Conservation (phyloP, 2,113 vertebrate species). For the Dendropsophus ebraccatus region DNA sequence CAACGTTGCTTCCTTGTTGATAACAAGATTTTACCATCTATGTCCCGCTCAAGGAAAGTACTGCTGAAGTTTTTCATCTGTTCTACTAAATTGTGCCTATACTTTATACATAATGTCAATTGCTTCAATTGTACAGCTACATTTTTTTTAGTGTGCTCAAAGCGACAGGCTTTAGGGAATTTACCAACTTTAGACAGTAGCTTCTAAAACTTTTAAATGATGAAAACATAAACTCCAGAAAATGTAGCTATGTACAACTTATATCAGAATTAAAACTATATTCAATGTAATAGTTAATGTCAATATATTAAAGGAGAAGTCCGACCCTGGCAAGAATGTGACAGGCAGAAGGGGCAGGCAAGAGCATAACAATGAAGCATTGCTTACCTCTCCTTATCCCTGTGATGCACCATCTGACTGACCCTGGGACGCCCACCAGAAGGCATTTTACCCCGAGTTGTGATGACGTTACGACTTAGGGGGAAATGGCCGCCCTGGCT, state of each 20-base stretch:
- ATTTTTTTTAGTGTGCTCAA: background rate
- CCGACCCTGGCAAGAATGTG: too few relatives aligned
- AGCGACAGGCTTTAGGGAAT: slow-evolving; percentile 27
- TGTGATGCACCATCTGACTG: too few relatives aligned
- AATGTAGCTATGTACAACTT: background rate
- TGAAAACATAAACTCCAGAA: background rate
- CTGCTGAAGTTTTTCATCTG: slow-evolving; percentile 46
- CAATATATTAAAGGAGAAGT: too few relatives aligned
- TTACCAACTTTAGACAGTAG: slow-evolving; percentile 23
- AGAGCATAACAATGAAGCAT: too few relatives aligned
- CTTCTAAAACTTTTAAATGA: slow-evolving; percentile 26
- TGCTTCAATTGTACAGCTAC: slow-evolving; percentile 13
- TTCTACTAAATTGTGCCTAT: slow-evolving; percentile 42
- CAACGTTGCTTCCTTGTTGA: slow-evolving; percentile 47
- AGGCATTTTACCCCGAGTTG: too few relatives aligned
- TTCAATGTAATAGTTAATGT: background rate
- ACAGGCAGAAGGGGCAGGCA: too few relatives aligned
- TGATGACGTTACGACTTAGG: too few relatives aligned
- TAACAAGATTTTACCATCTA: slow-evolving; percentile 51
- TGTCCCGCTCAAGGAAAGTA: slow-evolving; percentile 41
- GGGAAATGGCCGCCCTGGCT: too few relatives aligned
- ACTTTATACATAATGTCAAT: slow-evolving; percentile 43
- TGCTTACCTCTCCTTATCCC: too few relatives aligned
- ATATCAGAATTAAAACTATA: background rate
- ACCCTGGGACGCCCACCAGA: too few relatives aligned